Base-by-base conservation (phyloP, 2,797 vertebrate species). In the Danio kyathit region DNA sequence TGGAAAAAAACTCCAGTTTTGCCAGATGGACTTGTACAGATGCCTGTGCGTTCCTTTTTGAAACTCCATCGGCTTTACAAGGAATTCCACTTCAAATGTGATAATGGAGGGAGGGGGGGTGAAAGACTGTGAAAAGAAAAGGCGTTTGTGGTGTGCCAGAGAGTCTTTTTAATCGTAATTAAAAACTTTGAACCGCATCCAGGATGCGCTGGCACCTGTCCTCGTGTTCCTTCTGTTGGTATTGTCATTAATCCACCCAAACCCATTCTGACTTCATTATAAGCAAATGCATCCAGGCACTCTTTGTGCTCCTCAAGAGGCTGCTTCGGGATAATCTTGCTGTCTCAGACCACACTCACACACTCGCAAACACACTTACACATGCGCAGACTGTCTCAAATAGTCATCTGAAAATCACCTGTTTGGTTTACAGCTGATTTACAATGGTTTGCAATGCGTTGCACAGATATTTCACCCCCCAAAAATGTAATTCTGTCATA, bases 221-320 rank as follows among this genome's bases (percentile, higher is more conserved):
- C 89, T 88, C 82, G 86, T 90, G 83, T 86, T 92, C 91, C 89
- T 90, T 89, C 85, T 91, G 91, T 91, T 94, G 92, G 94, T 94
- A 94, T 94, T 92, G 92, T 94, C 93, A 94, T 94, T 94, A 95
- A 94, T 94, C 93, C 91, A 88, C 90, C 40, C 92, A 93, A 94
- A 92, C 89, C 91, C 88, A 93, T 94, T 93, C 91, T 89, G 90
- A 94, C 92, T 94, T 94, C 93, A 94, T 94, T 94, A 94, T 92
- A 93, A 93, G 90, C 89, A 73, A 92, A 92, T 90, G 92, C 91
- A 88, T 93, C 92, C 86, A 90, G 93, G 89, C 88, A 91, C 88
- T 86, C 88, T 91, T 91, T 93, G 88, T 76, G 72, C 82, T 76
- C 70, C 79, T 69, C 73, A 44, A 76, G 72, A 75, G 72, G 44